These are phyloP conservation scores for Allolobophora icterica DNA, from an alignment of 2,888 invertebrate species.

Conservation along the genomic window DNA sequence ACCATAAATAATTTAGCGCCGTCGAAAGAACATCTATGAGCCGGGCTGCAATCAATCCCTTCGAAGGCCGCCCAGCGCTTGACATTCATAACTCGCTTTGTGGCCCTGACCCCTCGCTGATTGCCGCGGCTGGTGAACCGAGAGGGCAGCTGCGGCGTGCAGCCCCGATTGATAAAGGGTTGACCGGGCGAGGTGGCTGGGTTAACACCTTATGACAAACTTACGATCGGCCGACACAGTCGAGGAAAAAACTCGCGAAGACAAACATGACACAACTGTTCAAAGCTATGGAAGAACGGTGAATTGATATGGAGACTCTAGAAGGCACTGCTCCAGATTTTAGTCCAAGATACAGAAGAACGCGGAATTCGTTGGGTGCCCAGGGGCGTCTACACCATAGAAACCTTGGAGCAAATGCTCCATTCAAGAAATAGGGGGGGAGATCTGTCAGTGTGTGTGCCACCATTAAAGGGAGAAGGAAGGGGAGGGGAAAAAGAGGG, in stretches of 20 bases:
- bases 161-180: not conserved
- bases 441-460: no score
- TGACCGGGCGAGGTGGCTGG: not conserved
- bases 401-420: no score
- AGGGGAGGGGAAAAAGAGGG: no score
- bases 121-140: not conserved
- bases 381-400: no score
- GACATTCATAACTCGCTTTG: not conserved
- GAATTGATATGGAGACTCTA: no score
- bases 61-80: not conserved
- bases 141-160: not conserved
- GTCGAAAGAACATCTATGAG: not conserved
- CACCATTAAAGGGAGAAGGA: no score
- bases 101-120: not conserved
- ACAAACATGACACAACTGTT: not conserved
- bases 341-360: no score
- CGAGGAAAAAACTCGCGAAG: not conserved
- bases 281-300: not conserved
- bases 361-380: no score
- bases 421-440: no score
- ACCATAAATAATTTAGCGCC: not conserved
- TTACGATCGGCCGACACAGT: not conserved
- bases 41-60: not conserved
- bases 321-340: no score
- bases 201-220: not conserved